Conservation (phyloP, 2,113 vertebrate species). For the Nipponia nippon region DNA sequence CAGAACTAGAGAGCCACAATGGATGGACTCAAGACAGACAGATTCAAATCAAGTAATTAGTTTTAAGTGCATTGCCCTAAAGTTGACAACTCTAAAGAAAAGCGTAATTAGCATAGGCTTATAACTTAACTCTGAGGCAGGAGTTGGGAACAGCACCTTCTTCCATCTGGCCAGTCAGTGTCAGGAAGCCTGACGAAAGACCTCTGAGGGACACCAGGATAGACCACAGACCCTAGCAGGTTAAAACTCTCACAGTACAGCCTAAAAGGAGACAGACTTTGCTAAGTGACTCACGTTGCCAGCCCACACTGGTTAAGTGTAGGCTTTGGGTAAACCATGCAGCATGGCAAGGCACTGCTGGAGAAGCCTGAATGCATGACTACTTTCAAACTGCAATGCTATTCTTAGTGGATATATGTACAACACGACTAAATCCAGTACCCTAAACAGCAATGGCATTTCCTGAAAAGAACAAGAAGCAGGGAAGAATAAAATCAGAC, state of each 20-base stretch:
- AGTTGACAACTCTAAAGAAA: not conserved
- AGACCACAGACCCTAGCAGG: not conserved
- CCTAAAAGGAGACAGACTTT: not conserved
- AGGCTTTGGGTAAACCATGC: slow-evolving; percentile 16
- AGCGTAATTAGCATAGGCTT: not conserved
- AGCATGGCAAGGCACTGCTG: not conserved
- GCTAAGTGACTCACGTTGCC: not conserved
- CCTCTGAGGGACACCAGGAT: not conserved
- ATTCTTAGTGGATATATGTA: not conserved
- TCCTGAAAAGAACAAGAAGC: slow-evolving; percentile 19
- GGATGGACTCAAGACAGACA: not conserved
- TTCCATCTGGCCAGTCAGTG: not conserved
- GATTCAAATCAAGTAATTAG: not conserved
- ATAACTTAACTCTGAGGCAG: not conserved
- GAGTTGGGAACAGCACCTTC: not conserved
- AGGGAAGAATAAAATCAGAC: not conserved
- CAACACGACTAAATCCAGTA: not conserved
- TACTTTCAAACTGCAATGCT: not conserved
- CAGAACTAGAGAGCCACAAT: not conserved
- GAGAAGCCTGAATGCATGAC: not conserved
- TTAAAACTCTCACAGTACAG: not conserved
- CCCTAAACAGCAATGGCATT: not conserved
- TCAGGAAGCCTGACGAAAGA: slow-evolving; percentile 9
- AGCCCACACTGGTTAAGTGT: slow-evolving; percentile 27
- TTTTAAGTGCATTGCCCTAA: not conserved